Percentiles rank a stretch among this genome's conserved stretches.
phyloP scores from a whole-genome alignment of 2,113 vertebrate species.

The Brachypodius melanocephalos region DNA sequence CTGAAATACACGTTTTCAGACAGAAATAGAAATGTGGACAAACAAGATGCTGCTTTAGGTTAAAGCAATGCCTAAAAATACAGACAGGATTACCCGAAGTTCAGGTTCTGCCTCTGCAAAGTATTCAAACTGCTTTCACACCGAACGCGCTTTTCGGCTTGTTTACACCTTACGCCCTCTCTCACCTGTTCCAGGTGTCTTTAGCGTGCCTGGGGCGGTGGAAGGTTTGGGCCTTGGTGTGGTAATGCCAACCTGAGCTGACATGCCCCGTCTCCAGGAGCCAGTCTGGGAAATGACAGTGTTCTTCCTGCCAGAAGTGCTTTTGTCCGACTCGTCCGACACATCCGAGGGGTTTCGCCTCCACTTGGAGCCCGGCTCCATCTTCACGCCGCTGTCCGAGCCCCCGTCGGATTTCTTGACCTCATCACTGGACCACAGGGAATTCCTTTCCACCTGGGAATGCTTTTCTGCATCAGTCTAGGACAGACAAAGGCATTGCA shows the following conservation, averaged over 20 bases:
- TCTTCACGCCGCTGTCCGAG: constrained; percentile 85
- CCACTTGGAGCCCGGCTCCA: constrained; percentile 87
- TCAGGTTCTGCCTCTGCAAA: constrained; percentile 51
- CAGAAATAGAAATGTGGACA: background rate
- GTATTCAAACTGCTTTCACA: background rate
- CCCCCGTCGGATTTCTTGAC: constrained; percentile 87
- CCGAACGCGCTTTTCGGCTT: background rate
- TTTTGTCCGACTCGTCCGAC: constrained; percentile 93
- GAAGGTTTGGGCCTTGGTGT: constrained; percentile 86
- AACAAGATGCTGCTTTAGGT: background rate
- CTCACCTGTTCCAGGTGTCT: constrained; percentile 88
- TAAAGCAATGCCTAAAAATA: constrained; percentile 24
- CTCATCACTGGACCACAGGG: constrained; percentile 87
- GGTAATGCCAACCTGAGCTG: constrained; percentile 93
- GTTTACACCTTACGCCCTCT: background rate
- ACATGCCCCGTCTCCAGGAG: constrained; percentile 96
- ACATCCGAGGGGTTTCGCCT: constrained; percentile 89
- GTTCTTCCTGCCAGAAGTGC: constrained; percentile 85
- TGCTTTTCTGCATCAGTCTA: constrained; percentile 95
- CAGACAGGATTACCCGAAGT: constrained; percentile 44
- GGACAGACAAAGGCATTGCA: constrained; percentile 42
- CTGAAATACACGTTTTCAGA: background rate
- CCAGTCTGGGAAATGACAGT: constrained; percentile 88
- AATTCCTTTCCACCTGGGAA: constrained; percentile 79
- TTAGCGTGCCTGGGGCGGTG: constrained; percentile 72